Conservation (phyloP, 2,797 vertebrate genomes). For the Sarcophilus harrisii region DNA sequence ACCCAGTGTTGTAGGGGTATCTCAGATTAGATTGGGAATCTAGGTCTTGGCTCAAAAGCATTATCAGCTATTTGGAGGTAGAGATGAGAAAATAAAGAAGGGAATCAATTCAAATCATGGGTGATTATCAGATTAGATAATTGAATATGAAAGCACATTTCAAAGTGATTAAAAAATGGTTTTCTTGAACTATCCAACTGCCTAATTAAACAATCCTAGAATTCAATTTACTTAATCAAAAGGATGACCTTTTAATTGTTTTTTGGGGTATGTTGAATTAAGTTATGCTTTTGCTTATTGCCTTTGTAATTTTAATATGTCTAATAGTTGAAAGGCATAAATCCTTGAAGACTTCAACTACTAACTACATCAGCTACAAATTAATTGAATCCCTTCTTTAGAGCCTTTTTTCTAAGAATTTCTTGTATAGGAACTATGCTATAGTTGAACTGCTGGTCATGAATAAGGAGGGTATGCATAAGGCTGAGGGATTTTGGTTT, state of each 20-base stretch:
- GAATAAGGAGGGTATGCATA: background rate
- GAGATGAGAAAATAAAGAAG: background rate
- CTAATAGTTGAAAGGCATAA: background rate
- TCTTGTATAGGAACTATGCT: background rate
- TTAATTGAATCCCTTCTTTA: slow-evolving; percentile 18
- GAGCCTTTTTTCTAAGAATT: background rate
- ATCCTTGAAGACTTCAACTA: background rate
- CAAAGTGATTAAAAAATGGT: background rate
- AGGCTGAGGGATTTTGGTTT: background rate
- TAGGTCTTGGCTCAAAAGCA: background rate
- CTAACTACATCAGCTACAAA: too few relatives aligned
- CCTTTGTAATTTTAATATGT: slow-evolving; percentile 30
- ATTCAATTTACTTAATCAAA: background rate
- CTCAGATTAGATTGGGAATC: background rate
- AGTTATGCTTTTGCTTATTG: background rate
- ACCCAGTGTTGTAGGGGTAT: background rate
- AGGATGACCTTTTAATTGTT: background rate
- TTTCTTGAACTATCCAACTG: background rate
- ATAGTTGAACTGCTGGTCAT: background rate
- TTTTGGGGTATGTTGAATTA: background rate
- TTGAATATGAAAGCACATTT: background rate
- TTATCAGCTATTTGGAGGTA: background rate
- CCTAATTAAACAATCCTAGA: background rate
- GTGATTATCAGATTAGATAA: background rate
- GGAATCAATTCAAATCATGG: background rate